Conservation (phyloP, 2,113 vertebrate species). For the Epinephelus moara region DNA sequence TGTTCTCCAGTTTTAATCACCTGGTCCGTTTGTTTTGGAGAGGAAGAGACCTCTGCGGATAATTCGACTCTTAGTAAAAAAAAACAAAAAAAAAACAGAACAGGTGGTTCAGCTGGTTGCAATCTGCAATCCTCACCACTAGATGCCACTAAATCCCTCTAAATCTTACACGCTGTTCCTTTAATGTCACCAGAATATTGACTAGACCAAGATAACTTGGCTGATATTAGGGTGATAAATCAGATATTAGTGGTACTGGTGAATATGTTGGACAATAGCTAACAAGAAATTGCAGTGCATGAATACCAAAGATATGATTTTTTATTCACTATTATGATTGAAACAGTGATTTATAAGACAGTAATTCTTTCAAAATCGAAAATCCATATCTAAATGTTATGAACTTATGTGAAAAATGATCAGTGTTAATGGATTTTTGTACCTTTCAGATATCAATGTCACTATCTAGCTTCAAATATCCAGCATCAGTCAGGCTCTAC, state of each 20-base stretch:
- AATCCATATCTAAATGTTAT: too few species aligned
- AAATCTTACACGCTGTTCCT: too few species aligned
- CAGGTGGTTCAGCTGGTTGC: too few species aligned
- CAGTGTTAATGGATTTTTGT: background rate
- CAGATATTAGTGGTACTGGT: too few species aligned
- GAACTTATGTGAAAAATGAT: background rate
- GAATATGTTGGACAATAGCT: background rate
- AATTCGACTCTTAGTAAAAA: too few species aligned
- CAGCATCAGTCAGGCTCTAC: background rate
- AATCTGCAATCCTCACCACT: too few species aligned
- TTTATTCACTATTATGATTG: background rate
- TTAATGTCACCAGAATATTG: background rate
- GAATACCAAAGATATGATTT: background rate
- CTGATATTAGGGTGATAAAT: background rate
- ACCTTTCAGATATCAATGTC: background rate
- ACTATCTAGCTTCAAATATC: slow-evolving; percentile 1
- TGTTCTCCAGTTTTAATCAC: too few species aligned
- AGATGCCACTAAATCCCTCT: too few species aligned
- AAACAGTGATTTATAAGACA: background rate
- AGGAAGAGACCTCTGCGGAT: too few species aligned
- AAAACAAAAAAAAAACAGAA: too few species aligned
- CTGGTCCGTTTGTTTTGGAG: too few species aligned
- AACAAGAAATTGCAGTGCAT: background rate
- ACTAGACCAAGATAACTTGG: background rate
- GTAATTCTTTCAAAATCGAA: background rate